Evolutionary conservation across 2,888 invertebrate genomes (phyloP).

Genomic region (Julus scanicus): DNA sequence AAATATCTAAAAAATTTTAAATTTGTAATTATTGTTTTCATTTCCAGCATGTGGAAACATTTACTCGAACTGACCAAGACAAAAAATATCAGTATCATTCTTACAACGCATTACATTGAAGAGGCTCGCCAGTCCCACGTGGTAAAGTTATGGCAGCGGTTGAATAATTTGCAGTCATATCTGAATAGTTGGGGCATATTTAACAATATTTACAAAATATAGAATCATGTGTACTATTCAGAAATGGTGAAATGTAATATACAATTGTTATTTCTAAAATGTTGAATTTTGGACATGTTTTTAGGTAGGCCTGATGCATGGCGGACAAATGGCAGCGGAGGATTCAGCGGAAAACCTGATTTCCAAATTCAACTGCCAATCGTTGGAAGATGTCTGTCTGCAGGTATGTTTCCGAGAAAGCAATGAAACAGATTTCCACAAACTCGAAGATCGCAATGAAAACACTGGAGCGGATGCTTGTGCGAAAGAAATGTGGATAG

Average conservation of each 20-base stretch:
- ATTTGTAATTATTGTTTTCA: no score
- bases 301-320: neutral
- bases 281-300: neutral
- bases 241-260: no score
- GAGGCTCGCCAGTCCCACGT: neutral
- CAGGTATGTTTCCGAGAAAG: neutral
- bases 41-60: constrained; percentile 48
- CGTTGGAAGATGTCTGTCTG: neutral
- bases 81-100: constrained; percentile 1
- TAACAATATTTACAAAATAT: neutral
- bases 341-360: neutral
- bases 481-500: neutral
- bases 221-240: no score
- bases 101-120: constrained; percentile 46
- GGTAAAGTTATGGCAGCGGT: neutral
- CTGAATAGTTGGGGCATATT: neutral
- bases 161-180: neutral
- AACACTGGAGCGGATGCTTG: neutral
- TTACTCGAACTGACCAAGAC: neutral
- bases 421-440: neutral
- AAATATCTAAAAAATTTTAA: no score
- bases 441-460: no score
- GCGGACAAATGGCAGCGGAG: neutral
- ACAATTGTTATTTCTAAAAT: no score
- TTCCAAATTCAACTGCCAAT: neutral